Evolutionary conservation across 2,113 vertebrate genomes (phyloP).

Genomic region (Nesoenas mayeri): DNA sequence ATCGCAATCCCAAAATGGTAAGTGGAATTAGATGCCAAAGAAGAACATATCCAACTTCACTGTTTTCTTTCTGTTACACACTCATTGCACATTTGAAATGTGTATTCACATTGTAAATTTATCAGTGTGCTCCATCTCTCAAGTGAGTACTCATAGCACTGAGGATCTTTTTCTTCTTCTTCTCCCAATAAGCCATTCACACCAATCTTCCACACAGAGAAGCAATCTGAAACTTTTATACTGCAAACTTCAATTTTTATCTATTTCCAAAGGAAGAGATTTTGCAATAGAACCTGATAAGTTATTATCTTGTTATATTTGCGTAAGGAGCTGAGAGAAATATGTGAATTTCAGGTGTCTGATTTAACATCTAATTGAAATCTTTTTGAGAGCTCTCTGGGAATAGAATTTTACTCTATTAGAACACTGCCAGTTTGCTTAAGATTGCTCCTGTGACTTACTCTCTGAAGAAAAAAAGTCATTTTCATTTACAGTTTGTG

Average conservation of each 20-base stretch:
- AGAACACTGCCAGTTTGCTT: conserved; percentile 68
- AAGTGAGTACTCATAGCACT: not conserved
- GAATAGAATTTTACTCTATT: conserved; percentile 62
- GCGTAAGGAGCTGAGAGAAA: conserved; percentile 75
- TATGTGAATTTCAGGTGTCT: conserved; percentile 72
- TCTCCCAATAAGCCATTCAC: conserved; percentile 31
- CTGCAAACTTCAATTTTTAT: conserved; percentile 61
- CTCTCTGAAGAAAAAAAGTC: conserved; percentile 40
- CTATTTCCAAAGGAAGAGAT: conserved; percentile 64
- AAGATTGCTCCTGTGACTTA: conserved; percentile 69
- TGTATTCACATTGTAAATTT: not conserved
- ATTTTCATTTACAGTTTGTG: conserved; percentile 61
- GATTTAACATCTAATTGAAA: conserved; percentile 80
- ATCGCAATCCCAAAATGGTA: not conserved
- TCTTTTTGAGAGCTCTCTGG: conserved; percentile 58
- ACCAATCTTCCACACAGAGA: not conserved
- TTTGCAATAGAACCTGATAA: conserved; percentile 53
- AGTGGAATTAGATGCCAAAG: not conserved
- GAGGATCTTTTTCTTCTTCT: not conserved
- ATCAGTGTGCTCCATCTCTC: not conserved
- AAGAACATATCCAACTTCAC: not conserved
- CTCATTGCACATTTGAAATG: not conserved
- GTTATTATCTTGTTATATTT: conserved; percentile 76
- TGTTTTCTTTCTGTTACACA: not conserved
- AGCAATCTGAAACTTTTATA: not conserved